A percentile compares a stretch with the other conserved stretches of the same genome.
These are phyloP conservation scores for Adrianichthys oophorus DNA, from an alignment of 2,797 vertebrate genomes.

Conservation along the genomic window DNA sequence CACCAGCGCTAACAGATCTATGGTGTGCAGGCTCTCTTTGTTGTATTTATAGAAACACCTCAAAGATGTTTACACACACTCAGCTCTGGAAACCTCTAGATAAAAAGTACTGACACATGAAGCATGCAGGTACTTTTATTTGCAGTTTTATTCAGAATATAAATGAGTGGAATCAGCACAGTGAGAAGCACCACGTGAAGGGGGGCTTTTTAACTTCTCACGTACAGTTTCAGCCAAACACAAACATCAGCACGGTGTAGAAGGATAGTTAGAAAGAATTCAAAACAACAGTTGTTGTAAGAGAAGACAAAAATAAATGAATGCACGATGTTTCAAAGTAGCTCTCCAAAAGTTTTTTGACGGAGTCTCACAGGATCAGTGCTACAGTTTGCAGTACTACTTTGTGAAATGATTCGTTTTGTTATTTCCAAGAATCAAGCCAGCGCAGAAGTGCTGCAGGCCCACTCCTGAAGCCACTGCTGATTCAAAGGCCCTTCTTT, in stretches of 20 bases:
- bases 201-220: constrained; percentile 44
- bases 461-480: constrained; percentile 19
- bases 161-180: constrained; percentile 74
- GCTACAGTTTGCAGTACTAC: constrained; percentile 20
- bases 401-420: constrained; percentile 1
- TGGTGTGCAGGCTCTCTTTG: not conserved
- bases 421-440: constrained; percentile 1
- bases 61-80: too few species aligned
- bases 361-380: constrained; percentile 11
- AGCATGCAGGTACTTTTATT: constrained; percentile 28
- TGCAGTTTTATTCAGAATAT: constrained; percentile 78
- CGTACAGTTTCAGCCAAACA: constrained; percentile 49
- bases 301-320: constrained; percentile 20
- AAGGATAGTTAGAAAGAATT: constrained; percentile 29
- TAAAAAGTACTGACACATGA: not conserved
- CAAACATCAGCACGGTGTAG: constrained; percentile 51
- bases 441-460: constrained; percentile 1
- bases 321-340: constrained; percentile 10
- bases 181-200: constrained; percentile 53
- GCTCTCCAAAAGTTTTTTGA: constrained; percentile 6
- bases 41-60: not conserved
- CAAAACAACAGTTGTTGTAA: constrained; percentile 14
- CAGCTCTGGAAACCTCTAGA: not conserved
- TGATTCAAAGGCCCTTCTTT: constrained; percentile 11
- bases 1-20: not conserved